A percentile compares a stretch with the other conserved stretches of the same genome.
These are phyloP conservation scores for Agelastica alni DNA, from an alignment of 2,888 invertebrate species.

Conservation along the genomic window DNA sequence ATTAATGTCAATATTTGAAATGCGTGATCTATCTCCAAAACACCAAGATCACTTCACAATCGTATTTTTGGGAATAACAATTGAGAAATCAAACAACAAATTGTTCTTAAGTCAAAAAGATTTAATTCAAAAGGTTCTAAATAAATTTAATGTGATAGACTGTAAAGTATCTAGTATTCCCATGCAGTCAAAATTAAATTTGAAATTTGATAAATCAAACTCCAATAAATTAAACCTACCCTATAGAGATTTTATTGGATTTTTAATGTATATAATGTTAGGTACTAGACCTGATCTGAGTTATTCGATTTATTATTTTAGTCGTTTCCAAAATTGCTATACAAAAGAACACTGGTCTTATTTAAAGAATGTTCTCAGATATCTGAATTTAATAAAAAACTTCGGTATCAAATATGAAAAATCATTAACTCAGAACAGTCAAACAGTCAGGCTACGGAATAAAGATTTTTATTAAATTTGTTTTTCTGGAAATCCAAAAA, in stretches of 20 bases:
- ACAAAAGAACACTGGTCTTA: too few species aligned
- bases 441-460: conserved; percentile 29
- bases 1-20: conserved; percentile 7
- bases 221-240: too few species aligned
- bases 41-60: not conserved
- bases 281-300: too few species aligned
- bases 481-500: conserved; percentile 33
- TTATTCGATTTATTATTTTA: not conserved
- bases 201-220: too few species aligned
- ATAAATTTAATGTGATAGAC: not conserved
- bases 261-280: too few species aligned
- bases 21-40: too few species aligned
- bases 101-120: conserved; percentile 1
- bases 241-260: too few species aligned
- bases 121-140: too few species aligned
- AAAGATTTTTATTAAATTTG: conserved; percentile 28
- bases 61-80: not conserved
- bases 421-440: conserved; percentile 12
- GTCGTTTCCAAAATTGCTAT: not conserved
- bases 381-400: not conserved
- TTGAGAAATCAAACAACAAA: not conserved
- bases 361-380: not conserved
- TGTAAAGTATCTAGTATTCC: not conserved
- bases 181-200: too few species aligned
- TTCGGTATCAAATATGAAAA: conserved; percentile 1